These are phyloP conservation scores for Cardiocondyla obscurior DNA, from an alignment of 1,140 invertebrate species.

Conservation along the genomic window DNA sequence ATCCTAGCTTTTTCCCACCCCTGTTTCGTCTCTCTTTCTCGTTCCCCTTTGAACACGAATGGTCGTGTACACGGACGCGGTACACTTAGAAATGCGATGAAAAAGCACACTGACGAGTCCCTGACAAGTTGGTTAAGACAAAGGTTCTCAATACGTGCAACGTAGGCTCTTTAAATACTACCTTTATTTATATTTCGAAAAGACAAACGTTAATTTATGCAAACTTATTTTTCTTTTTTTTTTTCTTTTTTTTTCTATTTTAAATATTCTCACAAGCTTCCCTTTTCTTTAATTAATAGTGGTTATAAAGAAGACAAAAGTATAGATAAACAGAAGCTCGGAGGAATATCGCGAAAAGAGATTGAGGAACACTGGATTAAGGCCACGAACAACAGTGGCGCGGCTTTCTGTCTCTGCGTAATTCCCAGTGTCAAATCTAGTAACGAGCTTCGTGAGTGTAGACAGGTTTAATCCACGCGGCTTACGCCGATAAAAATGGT, in stretches of 20 bases:
- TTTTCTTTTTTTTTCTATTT: too few species aligned
- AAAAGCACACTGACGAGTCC: constrained; percentile 23
- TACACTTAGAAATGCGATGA: constrained; percentile 6
- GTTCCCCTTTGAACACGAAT: background rate
- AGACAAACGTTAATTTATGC: background rate
- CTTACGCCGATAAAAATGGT: constrained; percentile 44
- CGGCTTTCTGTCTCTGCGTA: constrained; percentile 34
- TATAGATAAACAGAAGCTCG: background rate
- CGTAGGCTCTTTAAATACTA: background rate
- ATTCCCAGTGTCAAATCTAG: constrained; percentile 52
- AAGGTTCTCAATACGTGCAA: constrained; percentile 1
- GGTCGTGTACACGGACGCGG: constrained; percentile 1
- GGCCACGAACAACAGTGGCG: constrained; percentile 17
- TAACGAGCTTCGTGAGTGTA: constrained; percentile 40
- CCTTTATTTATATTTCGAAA: background rate
- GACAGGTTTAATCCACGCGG: constrained; percentile 41
- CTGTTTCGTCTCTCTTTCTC: background rate
- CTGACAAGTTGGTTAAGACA: background rate
- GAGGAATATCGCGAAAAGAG: background rate
- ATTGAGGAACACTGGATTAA: constrained; percentile 41
- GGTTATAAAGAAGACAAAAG: background rate
- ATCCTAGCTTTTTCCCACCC: constrained; percentile 15
- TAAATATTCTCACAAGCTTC: background rate
- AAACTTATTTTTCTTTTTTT: background rate
- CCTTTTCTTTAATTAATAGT: background rate